Conservation (phyloP, 2,888 invertebrate genomes). For the Xestia ashworthii region DNA sequence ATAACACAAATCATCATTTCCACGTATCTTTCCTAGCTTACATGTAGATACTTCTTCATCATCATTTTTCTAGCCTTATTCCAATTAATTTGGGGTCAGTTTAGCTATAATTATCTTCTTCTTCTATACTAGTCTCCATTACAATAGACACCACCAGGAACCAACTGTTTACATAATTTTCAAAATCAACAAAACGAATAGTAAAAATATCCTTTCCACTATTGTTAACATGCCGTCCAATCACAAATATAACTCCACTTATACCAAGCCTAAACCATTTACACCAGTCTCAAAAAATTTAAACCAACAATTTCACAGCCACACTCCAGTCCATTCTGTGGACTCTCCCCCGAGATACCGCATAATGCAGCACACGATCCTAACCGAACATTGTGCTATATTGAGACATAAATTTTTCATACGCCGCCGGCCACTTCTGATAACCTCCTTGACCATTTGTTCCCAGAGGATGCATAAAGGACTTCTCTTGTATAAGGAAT, state of each 20-base stretch:
- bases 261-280: not conserved
- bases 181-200: not conserved
- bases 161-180: not conserved
- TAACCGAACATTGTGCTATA: conserved; percentile 80
- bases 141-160: not conserved
- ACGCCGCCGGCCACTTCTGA: conserved; percentile 88
- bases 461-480: conserved; percentile 90
- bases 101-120: too few species aligned
- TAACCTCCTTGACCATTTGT: conserved; percentile 89
- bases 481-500: conserved; percentile 90
- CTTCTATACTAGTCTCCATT: too few species aligned
- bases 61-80: too few species aligned
- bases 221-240: not conserved
- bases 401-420: conserved; percentile 91
- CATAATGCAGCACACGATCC: conserved; percentile 83
- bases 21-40: too few species aligned
- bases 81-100: too few species aligned
- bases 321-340: conserved; percentile 39
- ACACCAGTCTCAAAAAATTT: not conserved
- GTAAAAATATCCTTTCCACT: not conserved
- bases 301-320: conserved; percentile 43
- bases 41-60: too few species aligned
- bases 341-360: conserved; percentile 77
- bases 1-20: too few species aligned
- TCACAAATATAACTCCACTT: not conserved